phyloP scores from a whole-genome alignment of 2,797 vertebrate species.

The Acipenser transmontanus region DNA sequence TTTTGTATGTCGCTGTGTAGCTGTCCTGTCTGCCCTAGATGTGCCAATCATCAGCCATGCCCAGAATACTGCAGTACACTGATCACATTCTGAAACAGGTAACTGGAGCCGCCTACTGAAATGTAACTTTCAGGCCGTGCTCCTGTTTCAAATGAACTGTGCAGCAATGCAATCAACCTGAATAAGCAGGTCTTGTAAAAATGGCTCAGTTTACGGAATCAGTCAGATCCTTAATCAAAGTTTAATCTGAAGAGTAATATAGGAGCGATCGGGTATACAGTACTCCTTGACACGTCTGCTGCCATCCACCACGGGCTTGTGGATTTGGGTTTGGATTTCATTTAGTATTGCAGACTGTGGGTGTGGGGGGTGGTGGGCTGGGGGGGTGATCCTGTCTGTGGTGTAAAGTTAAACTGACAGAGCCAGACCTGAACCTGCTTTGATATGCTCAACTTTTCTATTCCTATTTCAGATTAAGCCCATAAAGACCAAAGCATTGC shows the following conservation, averaged over 20 bases:
- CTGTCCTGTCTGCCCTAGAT: background rate
- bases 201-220: background rate
- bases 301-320: background rate
- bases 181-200: conserved; percentile 4
- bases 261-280: background rate
- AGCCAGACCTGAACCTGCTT: too few species aligned
- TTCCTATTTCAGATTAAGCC: too few species aligned
- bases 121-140: background rate
- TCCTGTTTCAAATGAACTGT: conserved; percentile 6
- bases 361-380: background rate
- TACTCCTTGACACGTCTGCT: background rate
- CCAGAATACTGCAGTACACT: background rate
- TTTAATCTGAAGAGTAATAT: conserved; percentile 3
- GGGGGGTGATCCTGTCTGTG: background rate
- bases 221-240: conserved; percentile 4
- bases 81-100: background rate
- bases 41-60: background rate
- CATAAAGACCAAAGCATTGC: too few species aligned
- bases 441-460: too few species aligned
- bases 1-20: background rate
- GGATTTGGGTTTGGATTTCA: background rate
- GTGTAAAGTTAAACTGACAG: too few species aligned
- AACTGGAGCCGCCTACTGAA: background rate
- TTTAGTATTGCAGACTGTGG: background rate
- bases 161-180: background rate